Evolutionary conservation across 2,797 vertebrate genomes (phyloP), one percentile per base, ranked within the genome.

Genomic region (Emys orbicularis): DNA sequence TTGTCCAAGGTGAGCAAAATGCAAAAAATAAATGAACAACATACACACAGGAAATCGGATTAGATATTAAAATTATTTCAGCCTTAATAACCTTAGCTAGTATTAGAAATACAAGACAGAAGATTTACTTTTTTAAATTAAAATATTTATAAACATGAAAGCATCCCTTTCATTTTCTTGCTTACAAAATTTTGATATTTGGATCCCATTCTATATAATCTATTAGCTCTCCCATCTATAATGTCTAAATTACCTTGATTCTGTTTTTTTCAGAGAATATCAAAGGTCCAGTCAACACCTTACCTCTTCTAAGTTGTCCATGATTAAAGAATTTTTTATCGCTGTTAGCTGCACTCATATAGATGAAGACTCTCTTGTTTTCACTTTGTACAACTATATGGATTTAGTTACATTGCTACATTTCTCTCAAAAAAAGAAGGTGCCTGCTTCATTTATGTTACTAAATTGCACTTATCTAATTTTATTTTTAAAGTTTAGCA

Each of bases 381-480:
- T 77, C 74, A 47, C 27, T 77, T 77, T 77, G 6, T 31, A 77
- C 44, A 49, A 77, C 9, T 77, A 31, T 15, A 77, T 29, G 15
- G 9, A 31, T 7, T 8, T 77, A 77, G 13, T 49, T 77, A 49
- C 13, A 77, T 9, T 31, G 27, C 27, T 47, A 72, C 5, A 68
- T 68, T 37, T 37, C 34, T 68, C 68, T 72, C 41, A 10, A 72
- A 72, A 68, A 72, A 65, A 56, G 9, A 23, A 25, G 74, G 29
- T 8, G 13, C 44, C 44, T 29, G 44, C 44, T 77, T 77, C 15
- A 77, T 61, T 56, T 72, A 56, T 50, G n/a, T 34, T 89, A 68
- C 52, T 81, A 90, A 15, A 86, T 9, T 86, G 74, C 68, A 89
- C 89, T 95, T 90, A 94, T 92, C 89, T 94, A 95, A 97, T 92